Evolutionary conservation across 2,888 invertebrate species (phyloP).

Genomic region (Periphyllus acericola): DNA sequence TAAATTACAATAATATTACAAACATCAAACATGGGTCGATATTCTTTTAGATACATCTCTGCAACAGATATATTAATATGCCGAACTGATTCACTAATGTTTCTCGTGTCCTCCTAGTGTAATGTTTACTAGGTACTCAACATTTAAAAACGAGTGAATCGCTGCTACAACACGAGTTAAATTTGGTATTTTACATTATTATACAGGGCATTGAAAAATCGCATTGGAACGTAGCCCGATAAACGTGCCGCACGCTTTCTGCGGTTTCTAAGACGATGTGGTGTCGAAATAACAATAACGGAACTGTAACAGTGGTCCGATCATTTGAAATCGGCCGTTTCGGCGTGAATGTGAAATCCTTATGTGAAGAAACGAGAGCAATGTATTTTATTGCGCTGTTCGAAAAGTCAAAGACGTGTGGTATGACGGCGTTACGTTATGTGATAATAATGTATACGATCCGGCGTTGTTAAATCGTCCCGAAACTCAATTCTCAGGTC

Average conservation of each 20-base stretch:
- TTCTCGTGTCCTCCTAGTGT: neutral
- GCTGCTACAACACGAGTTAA: neutral
- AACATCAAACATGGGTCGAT: no score
- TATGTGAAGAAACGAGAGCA: no score
- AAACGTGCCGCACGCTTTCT: neutral
- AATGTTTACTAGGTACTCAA: neutral
- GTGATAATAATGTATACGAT: no score
- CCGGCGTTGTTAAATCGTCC: neutral
- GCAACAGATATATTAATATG: no score
- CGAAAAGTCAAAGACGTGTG: no score
- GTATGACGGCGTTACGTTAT: no score
- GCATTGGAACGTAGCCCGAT: neutral
- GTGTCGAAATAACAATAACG: neutral
- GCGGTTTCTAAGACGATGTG: neutral
- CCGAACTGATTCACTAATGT: neutral
- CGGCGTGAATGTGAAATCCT: no score
- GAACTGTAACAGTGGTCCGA: no score
- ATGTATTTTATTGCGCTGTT: no score
- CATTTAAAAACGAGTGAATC: neutral
- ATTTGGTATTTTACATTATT: neutral
- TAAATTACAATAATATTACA: no score
- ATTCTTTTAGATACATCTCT: no score
- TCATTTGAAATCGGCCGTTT: no score
- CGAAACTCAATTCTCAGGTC: conserved; percentile 8
- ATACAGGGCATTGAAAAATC: neutral